Conservation (phyloP, 2,888 invertebrate genomes). For the Tachina grossa region DNA sequence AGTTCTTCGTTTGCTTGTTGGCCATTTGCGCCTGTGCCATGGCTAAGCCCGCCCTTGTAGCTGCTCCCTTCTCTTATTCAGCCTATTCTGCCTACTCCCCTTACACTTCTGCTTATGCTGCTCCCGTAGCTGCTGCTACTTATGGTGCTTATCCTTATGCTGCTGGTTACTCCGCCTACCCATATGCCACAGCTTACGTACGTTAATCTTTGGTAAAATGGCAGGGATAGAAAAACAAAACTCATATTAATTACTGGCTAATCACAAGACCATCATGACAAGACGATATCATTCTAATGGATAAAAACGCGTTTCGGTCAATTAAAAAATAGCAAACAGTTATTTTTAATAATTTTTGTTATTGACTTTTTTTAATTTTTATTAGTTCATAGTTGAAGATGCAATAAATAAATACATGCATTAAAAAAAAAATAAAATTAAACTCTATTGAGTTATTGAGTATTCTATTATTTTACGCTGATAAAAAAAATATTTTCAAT, state of each 20-base stretch:
- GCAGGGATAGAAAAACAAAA: neutral
- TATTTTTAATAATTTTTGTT: neutral
- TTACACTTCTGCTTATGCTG: slow-evolving; percentile 74
- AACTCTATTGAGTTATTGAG: slow-evolving; percentile 36
- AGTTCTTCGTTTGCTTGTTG: slow-evolving; percentile 82
- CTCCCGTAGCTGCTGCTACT: slow-evolving; percentile 78
- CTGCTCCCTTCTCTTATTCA: slow-evolving; percentile 85
- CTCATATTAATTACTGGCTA: neutral
- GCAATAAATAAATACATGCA: too few relatives aligned
- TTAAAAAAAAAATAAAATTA: too few relatives aligned
- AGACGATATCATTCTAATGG: neutral
- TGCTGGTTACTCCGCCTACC: slow-evolving; percentile 77
- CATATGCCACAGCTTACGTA: slow-evolving; percentile 76
- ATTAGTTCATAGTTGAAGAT: too few relatives aligned
- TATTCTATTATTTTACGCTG: too few relatives aligned
- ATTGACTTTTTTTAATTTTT: slow-evolving; percentile 29
- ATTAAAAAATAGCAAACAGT: neutral
- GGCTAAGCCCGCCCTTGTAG: slow-evolving; percentile 83
- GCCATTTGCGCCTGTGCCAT: slow-evolving; percentile 81
- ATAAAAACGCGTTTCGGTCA: neutral
- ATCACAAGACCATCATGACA: too few relatives aligned
- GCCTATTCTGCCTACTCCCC: slow-evolving; percentile 67
- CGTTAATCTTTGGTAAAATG: slow-evolving; percentile 74
- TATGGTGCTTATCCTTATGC: slow-evolving; percentile 80
- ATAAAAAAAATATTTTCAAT: too few relatives aligned